These are phyloP conservation scores for Buathra laborator DNA, from an alignment of 2,888 invertebrate species.

Conservation along the genomic window DNA sequence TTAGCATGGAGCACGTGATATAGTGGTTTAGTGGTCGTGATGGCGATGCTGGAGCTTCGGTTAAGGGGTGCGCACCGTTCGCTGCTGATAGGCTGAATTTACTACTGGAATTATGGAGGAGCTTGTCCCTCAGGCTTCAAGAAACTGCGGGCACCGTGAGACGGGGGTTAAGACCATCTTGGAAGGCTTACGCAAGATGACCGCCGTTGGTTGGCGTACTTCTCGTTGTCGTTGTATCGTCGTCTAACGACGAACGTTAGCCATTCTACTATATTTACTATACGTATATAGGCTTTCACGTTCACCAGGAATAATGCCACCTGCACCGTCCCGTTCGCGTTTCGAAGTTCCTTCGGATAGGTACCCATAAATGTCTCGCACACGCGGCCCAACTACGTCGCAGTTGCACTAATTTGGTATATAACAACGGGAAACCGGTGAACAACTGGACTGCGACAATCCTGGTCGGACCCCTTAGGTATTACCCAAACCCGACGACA, in stretches of 20 bases:
- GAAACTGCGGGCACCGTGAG: slow-evolving; percentile 66
- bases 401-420: slow-evolving; percentile 48
- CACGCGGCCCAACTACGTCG: slow-evolving; percentile 64
- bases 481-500: neutral
- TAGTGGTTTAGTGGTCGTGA: slow-evolving; percentile 35
- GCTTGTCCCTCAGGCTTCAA: slow-evolving; percentile 73
- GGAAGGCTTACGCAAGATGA: slow-evolving; percentile 56
- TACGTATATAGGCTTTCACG: slow-evolving; percentile 15
- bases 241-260: slow-evolving; percentile 46
- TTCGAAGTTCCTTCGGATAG: slow-evolving; percentile 23
- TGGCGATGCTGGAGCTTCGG: slow-evolving; percentile 8
- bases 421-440: slow-evolving; percentile 18
- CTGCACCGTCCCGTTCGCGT: slow-evolving; percentile 66
- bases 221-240: slow-evolving; percentile 43
- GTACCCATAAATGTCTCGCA: slow-evolving; percentile 77
- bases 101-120: slow-evolving; percentile 77
- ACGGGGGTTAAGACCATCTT: slow-evolving; percentile 63
- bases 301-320: slow-evolving; percentile 71
- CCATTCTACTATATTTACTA: slow-evolving; percentile 8
- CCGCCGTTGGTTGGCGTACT: slow-evolving; percentile 38
- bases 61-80: slow-evolving; percentile 44
- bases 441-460: slow-evolving; percentile 44
- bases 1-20: slow-evolving; percentile 5
- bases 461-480: slow-evolving; percentile 8
- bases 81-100: slow-evolving; percentile 78